Base-by-base conservation (phyloP, 2,888 invertebrate genomes). In the Ochropleura leucogaster region DNA sequence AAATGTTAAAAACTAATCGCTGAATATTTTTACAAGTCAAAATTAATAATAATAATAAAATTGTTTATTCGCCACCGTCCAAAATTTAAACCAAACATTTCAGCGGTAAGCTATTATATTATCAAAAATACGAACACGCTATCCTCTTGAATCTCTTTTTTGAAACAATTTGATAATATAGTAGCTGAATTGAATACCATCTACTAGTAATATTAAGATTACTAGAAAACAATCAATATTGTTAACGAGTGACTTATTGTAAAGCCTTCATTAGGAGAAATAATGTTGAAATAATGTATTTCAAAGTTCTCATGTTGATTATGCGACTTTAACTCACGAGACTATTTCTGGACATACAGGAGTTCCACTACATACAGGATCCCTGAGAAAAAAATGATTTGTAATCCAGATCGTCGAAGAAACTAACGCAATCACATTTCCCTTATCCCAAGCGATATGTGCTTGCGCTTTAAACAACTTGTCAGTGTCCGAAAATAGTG, bases 161-260 rank as follows among this genome's bases (percentile, higher is more conserved):
- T 59, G 63, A 42, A n/a, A n/a, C 64, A n/a, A 77, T 78, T 74
- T 74, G 68, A 57, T 83, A 74, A 70, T 71, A 83, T 70, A 75
- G 63, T 60, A 64, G 69, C 67, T 74, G 55, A 47, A 67, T 64
- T 68, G 20, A 47, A 14, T 66, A 69, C 68, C 68, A 68, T 72
- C 65, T 65, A 63, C 67, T 80, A 82, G 82, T 76, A 76, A 83
- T 67, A 42, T 62, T 53, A 55, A 80, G 64, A 84, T 80, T 73
- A 75, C 76, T 87, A 80, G 72, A 71, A 76, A 78, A 68, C 69
- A 72, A 82, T 72, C 73, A 85, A 84, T 80, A 83, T 85, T 83
- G 84, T 87, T 89, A 90, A 90, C 90, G 86, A 90, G 90, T 90
- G 91, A 90, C 91, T 90, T 90, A 88, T 85, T 83, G 85, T 79